A percentile compares a stretch with the other conserved stretches of the same genome.
These are phyloP conservation scores for Limosa lapponica DNA, from an alignment of 2,797 vertebrate species.

Conservation along the genomic window DNA sequence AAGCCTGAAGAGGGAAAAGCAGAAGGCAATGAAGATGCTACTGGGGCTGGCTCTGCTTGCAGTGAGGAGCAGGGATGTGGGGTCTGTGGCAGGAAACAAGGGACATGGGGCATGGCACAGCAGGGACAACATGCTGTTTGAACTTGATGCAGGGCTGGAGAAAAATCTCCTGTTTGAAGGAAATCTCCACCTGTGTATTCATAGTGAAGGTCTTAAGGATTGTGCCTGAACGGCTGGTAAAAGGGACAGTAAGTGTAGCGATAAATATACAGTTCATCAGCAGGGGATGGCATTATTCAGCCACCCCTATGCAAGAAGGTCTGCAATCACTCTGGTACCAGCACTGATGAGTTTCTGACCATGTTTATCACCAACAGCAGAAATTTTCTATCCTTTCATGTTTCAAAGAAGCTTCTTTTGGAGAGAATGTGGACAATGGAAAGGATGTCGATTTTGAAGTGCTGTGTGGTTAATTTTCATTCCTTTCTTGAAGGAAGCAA, in stretches of 20 bases:
- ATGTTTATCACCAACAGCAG: neutral
- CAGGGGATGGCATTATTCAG: neutral
- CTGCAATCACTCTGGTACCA: neutral
- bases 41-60: neutral
- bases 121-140: neutral
- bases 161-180: neutral
- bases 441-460: neutral
- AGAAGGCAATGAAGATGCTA: neutral
- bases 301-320: neutral
- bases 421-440: neutral
- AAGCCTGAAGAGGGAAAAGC: neutral
- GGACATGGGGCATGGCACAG: neutral
- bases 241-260: neutral
- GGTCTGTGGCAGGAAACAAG: neutral
- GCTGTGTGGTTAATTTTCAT: neutral
- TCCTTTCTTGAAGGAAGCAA: neutral
- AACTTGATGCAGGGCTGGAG: neutral
- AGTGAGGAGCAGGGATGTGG: neutral
- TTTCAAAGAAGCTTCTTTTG: neutral
- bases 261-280: neutral
- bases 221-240: neutral
- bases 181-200: neutral
- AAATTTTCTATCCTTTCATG: neutral
- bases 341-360: neutral
- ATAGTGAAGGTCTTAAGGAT: neutral